Conservation (phyloP, 2,113 vertebrate species). For the Phasianus colchicus region DNA sequence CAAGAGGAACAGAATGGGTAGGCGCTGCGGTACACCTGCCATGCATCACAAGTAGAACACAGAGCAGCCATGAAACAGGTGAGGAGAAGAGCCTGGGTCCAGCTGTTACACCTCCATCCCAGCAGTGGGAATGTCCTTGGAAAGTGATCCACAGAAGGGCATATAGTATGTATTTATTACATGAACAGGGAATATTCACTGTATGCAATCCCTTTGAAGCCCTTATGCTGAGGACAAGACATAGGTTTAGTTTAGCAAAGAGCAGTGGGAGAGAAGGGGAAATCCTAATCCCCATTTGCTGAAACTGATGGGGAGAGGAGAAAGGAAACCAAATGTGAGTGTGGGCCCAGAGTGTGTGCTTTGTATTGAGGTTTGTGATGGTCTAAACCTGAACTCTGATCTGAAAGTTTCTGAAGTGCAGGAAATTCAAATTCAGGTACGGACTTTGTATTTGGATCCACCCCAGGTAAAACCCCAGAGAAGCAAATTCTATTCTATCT, state of each 20-base stretch:
- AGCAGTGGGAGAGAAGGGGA: background rate
- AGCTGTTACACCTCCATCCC: background rate
- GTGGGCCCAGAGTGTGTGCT: background rate
- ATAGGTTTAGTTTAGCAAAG: background rate
- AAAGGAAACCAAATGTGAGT: background rate
- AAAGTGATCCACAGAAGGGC: fast-evolving
- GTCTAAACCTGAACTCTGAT: background rate
- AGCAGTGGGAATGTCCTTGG: background rate
- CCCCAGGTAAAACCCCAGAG: background rate
- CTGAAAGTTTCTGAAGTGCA: background rate
- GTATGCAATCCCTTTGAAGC: background rate
- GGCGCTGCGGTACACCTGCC: background rate
- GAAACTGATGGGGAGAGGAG: background rate
- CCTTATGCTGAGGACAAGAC: background rate
- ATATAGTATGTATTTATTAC: background rate
- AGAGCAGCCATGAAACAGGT: background rate
- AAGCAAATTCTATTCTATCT: background rate
- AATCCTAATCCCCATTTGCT: background rate
- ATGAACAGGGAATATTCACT: background rate
- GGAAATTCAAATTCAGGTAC: background rate
- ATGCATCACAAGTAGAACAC: fast-evolving
- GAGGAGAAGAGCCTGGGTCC: background rate
- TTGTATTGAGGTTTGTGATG: background rate
- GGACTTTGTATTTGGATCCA: background rate
- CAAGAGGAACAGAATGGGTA: background rate